Evolutionary conservation across 37 sponge, comb jelly and placozoan genomes (phyloP), one percentile per base, ranked within the genome.

Genomic region (Corticium candelabrum): DNA sequence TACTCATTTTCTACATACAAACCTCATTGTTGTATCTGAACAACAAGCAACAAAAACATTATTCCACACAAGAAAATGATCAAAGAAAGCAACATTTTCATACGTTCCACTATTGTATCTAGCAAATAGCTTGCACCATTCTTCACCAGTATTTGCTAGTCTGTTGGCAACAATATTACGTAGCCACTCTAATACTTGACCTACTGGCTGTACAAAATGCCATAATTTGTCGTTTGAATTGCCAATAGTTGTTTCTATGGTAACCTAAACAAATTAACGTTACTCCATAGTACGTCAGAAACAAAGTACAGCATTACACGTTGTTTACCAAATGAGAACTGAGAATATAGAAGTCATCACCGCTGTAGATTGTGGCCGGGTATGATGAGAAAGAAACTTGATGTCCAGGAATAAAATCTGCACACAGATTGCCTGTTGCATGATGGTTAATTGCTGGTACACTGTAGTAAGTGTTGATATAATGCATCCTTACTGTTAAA

Each of bases 191-290:
- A 93, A 39, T 39, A 97, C 88, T 75, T n/a, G n/a, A n/a, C 75
- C 67, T n/a, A 77, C 7, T n/a, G 84, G 86, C 1, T 68, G 79
- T 0, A 97, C 78, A 40, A 79, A 82, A 71, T 91, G 35, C 90
- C 88, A 89, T 37, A 94, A 80, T 15, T 79, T 78, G 40, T 76
- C 74, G 68, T 97, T 94, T 57, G 37, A 75, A 79, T 90, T 91
- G 7, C 86, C 92, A 74, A 85, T 91, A 27, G 92, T 94, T 34
- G 99, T 97, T 69, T 97, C 99, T 87, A 89, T 87, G 43, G 88
- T 80, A 27, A 84, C 89, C 90, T 90, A 37, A n/a, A 2, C 0
- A 4, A 84, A 29, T 81, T 32, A 34, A n/a, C 3, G 41, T 11
- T 4, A 50, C 62, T 50, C 11, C n/a, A 50, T 11, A 15, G 0